Evolutionary conservation across 2,888 invertebrate genomes (phyloP), one percentile per base, ranked within the genome.

Genomic region (Epinotia ramella): DNA sequence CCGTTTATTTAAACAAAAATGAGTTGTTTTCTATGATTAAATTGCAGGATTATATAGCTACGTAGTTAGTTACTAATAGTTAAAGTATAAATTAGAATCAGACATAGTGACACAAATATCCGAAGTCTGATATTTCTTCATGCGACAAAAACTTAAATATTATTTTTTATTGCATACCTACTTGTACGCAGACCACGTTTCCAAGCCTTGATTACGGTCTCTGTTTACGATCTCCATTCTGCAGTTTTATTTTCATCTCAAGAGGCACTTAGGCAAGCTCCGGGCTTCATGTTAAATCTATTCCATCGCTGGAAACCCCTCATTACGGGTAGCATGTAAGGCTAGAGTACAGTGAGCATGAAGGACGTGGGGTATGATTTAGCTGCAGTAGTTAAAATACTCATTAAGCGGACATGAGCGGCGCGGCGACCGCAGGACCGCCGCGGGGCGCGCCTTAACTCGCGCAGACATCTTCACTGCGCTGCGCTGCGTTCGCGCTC

Each of bases 331-430:
- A 76, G 76, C 71, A 67, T 76, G 67, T 67, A 67, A 63, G 71
- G 60, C 65, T 62, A 75, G 73, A 40, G 57, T 18, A 57, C 49
- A 53, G 73, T 70, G 82, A 81, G 81, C 84, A 80, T 80, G 81
- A 82, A 84, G 84, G 85, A 86, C 80, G 81, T 84, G 85, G 84
- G 82, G 81, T 83, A 89, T 91, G 90, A 92, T 91, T 91, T 91
- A 91, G 87, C 86, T 87, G 88, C 89, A 89, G 91, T 89, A 91
- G 90, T 91, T 90, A 91, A 91, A 90, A 88, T 86, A 85, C 86
- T 91, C 90, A 92, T 91, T 91, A 92, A 88, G 83, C 80, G 82
- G 85, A 91, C 89, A 89, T 87, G 88, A 82, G 83, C 82, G 77
- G 68, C 40, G 24, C 59, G 69, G 81, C 79, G 82, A 83, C 86